Evolutionary conservation across 2,888 invertebrate species (phyloP), one percentile per base, ranked within the genome.

Genomic region (Gastrophysa polygoni): DNA sequence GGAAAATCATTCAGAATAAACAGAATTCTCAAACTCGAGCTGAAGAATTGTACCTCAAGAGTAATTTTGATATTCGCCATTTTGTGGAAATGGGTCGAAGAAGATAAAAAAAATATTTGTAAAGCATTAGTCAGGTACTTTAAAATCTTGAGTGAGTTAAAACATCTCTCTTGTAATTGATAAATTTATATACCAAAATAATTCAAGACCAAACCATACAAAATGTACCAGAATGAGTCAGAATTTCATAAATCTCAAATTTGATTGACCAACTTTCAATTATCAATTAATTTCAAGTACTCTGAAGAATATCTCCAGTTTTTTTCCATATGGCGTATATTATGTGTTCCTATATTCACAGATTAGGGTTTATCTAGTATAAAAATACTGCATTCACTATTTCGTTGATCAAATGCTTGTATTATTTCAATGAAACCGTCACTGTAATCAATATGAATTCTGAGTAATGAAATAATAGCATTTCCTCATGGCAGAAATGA

Each of bases 41-140:
- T 67, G 70, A 67, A 73, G 67, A 73, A 72, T 67, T 73, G 75
- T 75, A 76, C 73, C 72, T 73, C 70, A 67, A 64, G 68, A 71
- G 67, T 63, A 73, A 66, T 68, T 69, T 68, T 68, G 66, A 67
- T 68, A 64, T 61, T 61, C 66, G 68, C 69, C 69, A 68, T 61
- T 66, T 70, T 72, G 71, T 61, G 49, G 64, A 65, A 72, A 69
- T 67, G 69, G 69, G 66, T 59, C 68, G 3, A 68, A 66, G 64
- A 66, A 68, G 67, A 66, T 63, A 67, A 66, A 64, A 61, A 17
- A 52, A 54, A 43, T 43, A 74, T 69, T 72, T 71, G 75, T 80
- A 79, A 79, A 80, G 80, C 78, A 77, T 80, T 78, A 78, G 72
- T 81, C 81, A 81, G 81, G 81, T 81, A 81, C 81, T 73, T 68